phyloP scores from a whole-genome alignment of 2,888 invertebrate species.

The Aquatica leii region DNA sequence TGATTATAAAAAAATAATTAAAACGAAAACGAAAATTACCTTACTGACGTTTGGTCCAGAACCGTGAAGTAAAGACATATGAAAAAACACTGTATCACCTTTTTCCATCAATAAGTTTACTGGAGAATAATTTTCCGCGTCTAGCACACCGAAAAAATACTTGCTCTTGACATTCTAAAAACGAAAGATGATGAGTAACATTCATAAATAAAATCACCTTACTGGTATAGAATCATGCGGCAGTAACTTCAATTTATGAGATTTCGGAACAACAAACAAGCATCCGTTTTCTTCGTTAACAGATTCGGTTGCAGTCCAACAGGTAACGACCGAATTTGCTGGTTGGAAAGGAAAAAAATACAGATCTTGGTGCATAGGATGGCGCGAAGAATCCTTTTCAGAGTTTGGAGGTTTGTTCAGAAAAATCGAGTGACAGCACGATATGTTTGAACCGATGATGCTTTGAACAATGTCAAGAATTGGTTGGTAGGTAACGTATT shows the following conservation, averaged over 20 bases:
- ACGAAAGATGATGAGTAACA: too few species aligned
- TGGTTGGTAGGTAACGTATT: slow-evolving; percentile 70
- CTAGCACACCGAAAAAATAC: slow-evolving; percentile 73
- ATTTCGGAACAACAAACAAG: slow-evolving; percentile 79
- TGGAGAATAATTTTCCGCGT: slow-evolving; percentile 61
- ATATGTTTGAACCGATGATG: slow-evolving; percentile 77
- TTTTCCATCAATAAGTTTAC: slow-evolving; percentile 79
- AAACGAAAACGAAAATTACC: slow-evolving; percentile 61
- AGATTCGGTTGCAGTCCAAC: slow-evolving; percentile 89
- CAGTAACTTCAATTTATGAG: slow-evolving; percentile 70
- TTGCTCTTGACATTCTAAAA: slow-evolving; percentile 65
- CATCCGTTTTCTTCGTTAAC: slow-evolving; percentile 81
- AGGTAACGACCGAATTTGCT: slow-evolving; percentile 78
- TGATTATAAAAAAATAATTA: too few species aligned
- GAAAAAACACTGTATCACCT: slow-evolving; percentile 89
- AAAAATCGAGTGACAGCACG: slow-evolving; percentile 85
- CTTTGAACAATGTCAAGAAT: slow-evolving; percentile 75
- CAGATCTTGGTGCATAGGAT: slow-evolving; percentile 80
- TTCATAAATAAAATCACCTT: slow-evolving; percentile 38
- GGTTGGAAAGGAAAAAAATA: slow-evolving; percentile 90
- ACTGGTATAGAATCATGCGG: slow-evolving; percentile 77
- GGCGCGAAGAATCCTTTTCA: slow-evolving; percentile 68
- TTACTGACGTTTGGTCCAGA: slow-evolving; percentile 80
- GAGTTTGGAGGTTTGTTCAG: slow-evolving; percentile 89
- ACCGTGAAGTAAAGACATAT: slow-evolving; percentile 84